Evolutionary conservation across 2,888 invertebrate species (phyloP).

Genomic region (Myopa tessellatipennis): DNA sequence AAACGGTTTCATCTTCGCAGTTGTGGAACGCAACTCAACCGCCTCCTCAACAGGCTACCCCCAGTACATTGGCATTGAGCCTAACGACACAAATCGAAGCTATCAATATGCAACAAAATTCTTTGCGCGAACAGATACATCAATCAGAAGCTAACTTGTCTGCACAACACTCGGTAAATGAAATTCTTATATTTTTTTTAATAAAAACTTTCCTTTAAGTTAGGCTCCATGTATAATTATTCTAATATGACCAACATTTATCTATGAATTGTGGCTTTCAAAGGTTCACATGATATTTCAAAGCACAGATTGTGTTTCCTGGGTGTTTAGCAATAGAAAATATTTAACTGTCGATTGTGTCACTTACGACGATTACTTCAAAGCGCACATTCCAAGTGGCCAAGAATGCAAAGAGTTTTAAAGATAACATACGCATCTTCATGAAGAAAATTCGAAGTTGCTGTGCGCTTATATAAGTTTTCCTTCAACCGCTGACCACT

Average conservation of each 20-base stretch:
- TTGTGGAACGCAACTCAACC: slow-evolving; percentile 40
- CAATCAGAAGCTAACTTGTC: slow-evolving; percentile 96
- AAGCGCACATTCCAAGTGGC: no score
- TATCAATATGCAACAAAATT: slow-evolving; percentile 81
- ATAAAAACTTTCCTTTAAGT: slow-evolving; percentile 32
- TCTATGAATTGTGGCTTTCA: background rate
- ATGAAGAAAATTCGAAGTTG: no score
- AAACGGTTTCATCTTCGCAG: slow-evolving; percentile 32
- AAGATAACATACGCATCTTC: no score
- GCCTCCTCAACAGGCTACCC: slow-evolving; percentile 39
- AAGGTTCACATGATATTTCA: background rate
- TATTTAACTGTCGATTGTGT: no score
- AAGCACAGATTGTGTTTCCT: no score
- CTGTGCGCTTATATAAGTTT: no score
- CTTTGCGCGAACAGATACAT: slow-evolving; percentile 89
- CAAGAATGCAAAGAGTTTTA: no score
- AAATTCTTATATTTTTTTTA: slow-evolving; percentile 20
- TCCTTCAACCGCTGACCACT: no score
- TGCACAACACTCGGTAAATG: slow-evolving; percentile 88
- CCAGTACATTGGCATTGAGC: slow-evolving; percentile 53
- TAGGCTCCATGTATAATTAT: slow-evolving; percentile 29
- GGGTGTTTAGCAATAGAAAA: no score
- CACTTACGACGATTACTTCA: no score
- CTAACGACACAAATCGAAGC: slow-evolving; percentile 71
- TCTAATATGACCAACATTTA: no score